These are phyloP conservation scores for Tarsius wallacei DNA, from an alignment of 2,797 vertebrate genomes.

Conservation along the genomic window DNA sequence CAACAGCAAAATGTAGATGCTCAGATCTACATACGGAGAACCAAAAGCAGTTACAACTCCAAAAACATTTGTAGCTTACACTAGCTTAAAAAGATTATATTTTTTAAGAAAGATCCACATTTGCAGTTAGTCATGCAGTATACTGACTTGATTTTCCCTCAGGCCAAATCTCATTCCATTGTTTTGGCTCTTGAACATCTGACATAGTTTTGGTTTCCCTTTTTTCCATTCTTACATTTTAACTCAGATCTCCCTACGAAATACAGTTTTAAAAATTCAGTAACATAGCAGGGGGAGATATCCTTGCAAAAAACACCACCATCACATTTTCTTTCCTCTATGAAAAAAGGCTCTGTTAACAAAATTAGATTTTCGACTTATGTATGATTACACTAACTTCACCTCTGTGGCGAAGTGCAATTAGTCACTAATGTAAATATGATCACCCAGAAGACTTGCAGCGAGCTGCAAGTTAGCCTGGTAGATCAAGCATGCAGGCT, in stretches of 20 bases:
- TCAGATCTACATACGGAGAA: not conserved
- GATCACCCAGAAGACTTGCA: not conserved
- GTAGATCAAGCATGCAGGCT: not conserved
- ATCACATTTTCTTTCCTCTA: constrained; percentile 5
- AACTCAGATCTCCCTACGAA: not conserved
- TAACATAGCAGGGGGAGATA: not conserved
- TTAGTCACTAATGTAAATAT: constrained; percentile 13
- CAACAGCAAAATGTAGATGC: not conserved
- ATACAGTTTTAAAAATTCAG: constrained; percentile 26
- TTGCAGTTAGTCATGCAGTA: not conserved
- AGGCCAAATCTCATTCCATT: not conserved
- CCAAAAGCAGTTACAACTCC: not conserved
- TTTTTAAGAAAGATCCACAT: not conserved
- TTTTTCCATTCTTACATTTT: constrained; percentile 40
- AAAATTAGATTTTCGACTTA: constrained; percentile 14
- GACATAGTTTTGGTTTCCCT: not conserved
- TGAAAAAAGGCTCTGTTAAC: not conserved
- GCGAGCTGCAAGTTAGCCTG: not conserved
- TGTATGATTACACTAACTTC: constrained; percentile 22
- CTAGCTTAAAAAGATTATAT: not conserved
- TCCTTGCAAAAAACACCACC: constrained; percentile 2
- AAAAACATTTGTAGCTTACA: not conserved
- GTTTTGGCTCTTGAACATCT: not conserved
- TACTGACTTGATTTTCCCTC: not conserved
- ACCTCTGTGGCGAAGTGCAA: constrained; percentile 38